Evolutionary conservation across 2,888 invertebrate genomes (phyloP).

Genomic region (Acanthosoma haemorrhoidale): DNA sequence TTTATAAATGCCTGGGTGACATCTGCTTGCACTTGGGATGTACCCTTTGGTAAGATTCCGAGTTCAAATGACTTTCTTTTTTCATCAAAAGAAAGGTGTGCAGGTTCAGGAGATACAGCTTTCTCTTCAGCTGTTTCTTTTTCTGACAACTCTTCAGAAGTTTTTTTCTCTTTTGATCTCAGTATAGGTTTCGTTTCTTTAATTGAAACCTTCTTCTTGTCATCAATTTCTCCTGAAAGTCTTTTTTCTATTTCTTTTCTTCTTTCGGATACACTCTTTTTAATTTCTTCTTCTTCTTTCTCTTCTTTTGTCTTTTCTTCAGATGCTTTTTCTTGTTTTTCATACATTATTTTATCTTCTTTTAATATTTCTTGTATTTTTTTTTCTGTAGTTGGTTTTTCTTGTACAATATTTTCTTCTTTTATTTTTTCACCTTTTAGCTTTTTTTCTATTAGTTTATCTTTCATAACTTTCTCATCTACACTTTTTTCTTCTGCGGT

Average conservation of each 20-base stretch:
- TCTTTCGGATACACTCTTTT: slow-evolving; percentile 68
- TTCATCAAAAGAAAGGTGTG: slow-evolving; percentile 42
- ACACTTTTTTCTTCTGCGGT: slow-evolving; percentile 73
- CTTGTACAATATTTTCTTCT: slow-evolving; percentile 38
- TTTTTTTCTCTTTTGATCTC: slow-evolving; percentile 32
- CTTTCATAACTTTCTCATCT: slow-evolving; percentile 58
- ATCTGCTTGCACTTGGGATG: slow-evolving; percentile 33
- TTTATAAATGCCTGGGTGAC: slow-evolving; percentile 34
- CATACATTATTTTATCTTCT: slow-evolving; percentile 51
- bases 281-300: slow-evolving; percentile 59
- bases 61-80: slow-evolving; percentile 43
- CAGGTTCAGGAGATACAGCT: slow-evolving; percentile 41
- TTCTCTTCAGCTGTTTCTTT: slow-evolving; percentile 41
- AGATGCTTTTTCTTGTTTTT: slow-evolving; percentile 56
- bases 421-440: slow-evolving; percentile 68
- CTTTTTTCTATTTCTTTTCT: slow-evolving; percentile 46
- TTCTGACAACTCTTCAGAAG: slow-evolving; percentile 35
- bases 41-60: slow-evolving; percentile 36
- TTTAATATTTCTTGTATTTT: background rate
- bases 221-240: slow-evolving; percentile 35
- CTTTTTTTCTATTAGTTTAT: slow-evolving; percentile 62
- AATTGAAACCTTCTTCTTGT: slow-evolving; percentile 36
- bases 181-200: slow-evolving; percentile 34
- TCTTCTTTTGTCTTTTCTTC: slow-evolving; percentile 74
- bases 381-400: background rate